A percentile compares a stretch with the other conserved stretches of the same genome.
Conservation (phyloP, 2,888 invertebrate genomes). For the Dastarcus helophoroides region DNA sequence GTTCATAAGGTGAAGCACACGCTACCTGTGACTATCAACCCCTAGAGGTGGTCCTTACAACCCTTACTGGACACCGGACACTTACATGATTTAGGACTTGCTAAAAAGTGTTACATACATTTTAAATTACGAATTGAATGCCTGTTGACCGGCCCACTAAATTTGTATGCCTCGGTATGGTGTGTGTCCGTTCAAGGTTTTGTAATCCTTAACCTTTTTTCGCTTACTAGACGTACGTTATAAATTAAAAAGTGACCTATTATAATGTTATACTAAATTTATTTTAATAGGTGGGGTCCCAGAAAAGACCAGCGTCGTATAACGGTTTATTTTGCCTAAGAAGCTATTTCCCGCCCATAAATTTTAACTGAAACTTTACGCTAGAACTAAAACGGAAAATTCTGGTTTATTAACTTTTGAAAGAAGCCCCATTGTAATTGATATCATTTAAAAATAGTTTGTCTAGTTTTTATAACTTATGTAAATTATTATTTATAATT, state of each 20-base stretch:
- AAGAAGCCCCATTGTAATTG: too few relatives aligned
- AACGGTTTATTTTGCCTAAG: constrained; percentile 5
- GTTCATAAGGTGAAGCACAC: constrained; percentile 24
- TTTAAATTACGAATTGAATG: constrained; percentile 28
- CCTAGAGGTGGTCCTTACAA: constrained; percentile 23
- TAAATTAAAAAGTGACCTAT: constrained; percentile 31
- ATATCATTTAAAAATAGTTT: too few relatives aligned
- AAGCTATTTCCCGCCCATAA: neutral
- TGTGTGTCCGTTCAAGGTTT: constrained; percentile 9
- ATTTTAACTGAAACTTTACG: neutral
- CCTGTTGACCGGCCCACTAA: constrained; percentile 27
- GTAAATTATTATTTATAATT: too few relatives aligned
- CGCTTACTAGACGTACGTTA: constrained; percentile 14
- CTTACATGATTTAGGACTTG: constrained; percentile 29
- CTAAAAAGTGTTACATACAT: constrained; percentile 32
- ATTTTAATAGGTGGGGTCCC: constrained; percentile 27
- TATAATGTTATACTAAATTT: constrained; percentile 31
- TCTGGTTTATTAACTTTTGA: too few relatives aligned
- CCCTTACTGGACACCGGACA: constrained; percentile 22
- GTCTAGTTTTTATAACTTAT: too few relatives aligned
- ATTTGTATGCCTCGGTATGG: constrained; percentile 26
- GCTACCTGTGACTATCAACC: constrained; percentile 25
- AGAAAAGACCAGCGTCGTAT: constrained; percentile 18
- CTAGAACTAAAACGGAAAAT: too few relatives aligned
- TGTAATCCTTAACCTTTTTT: constrained; percentile 4